A percentile compares a stretch with the other conserved stretches of the same genome.
Conservation (phyloP, 2,113 vertebrate species). For the Anseranas semipalmata region DNA sequence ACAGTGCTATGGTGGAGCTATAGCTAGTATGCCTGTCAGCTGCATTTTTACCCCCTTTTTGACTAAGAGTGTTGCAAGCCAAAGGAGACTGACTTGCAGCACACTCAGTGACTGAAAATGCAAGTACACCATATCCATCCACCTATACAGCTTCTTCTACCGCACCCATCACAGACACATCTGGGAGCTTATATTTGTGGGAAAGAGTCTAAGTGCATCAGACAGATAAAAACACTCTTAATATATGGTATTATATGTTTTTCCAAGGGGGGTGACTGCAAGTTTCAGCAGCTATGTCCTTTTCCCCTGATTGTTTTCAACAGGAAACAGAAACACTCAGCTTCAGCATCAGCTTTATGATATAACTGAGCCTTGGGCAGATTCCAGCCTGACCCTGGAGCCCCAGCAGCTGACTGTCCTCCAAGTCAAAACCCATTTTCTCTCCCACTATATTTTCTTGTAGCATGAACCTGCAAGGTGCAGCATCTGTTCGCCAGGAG, state of each 20-base stretch:
- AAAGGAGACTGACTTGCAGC: not conserved
- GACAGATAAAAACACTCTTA: not conserved
- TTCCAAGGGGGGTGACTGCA: not conserved
- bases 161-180: not conserved
- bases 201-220: not conserved
- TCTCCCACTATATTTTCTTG: not conserved
- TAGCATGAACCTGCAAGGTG: not conserved
- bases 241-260: not conserved
- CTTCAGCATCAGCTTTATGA: not conserved
- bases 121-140: not conserved
- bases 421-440: not conserved
- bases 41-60: not conserved
- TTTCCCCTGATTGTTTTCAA: not conserved
- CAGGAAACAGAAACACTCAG: not conserved
- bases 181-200: not conserved
- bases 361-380: not conserved
- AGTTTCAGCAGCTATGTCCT: conserved; percentile 23
- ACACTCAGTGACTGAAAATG: not conserved
- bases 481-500: not conserved
- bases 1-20: not conserved
- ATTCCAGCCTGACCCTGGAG: not conserved
- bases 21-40: not conserved
- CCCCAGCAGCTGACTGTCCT: not conserved
- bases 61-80: not conserved
- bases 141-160: not conserved